Base-by-base conservation (phyloP, 2,113 vertebrate genomes). In the Penelope pileata region DNA sequence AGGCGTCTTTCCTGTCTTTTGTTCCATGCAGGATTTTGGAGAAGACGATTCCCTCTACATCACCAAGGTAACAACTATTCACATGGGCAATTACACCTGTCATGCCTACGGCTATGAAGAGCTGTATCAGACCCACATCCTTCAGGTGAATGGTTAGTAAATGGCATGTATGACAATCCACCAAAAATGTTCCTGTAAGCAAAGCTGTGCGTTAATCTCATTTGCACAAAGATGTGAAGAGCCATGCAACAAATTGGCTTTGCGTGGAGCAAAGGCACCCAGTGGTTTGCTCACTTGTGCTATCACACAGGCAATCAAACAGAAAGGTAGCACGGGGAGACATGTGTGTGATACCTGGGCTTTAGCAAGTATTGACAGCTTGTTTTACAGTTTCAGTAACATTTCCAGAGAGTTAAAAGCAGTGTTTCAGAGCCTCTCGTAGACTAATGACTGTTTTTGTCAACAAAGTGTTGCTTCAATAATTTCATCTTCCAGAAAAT, bases 141-240 rank as follows among this genome's bases (percentile, higher is more conserved):
- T 99, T 98, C 99, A 99, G 99, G 99, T 99, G 98, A 99, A 99
- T 99, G 99, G 99, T 99, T 98, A 99, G 99, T 99, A 99, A 98
- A 98, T 98, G 97, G 96, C 96, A 96, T 70, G 60, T 97, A 94
- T 97, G 97, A 94, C 94, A 97, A 94, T 94, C 96, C 97, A 94
- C 90, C 84, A 80, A 58, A 80, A 96, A 91, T 3, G 0, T 58
- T 38, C 92, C 96, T 53, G 40, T 92, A 36, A 94, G 87, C 83
- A 48, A 72, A 92, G 74, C 26, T 64, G 54, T 8, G 29, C 53
- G 69, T 94, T 84, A n/a, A 70, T 63, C 84, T 79, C 85, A 4
- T 73, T 74, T 1, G 17, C 73, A 7, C 21, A 7, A 40, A 81
- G 53, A 22, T 1, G 7, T 22, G 48, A n/a, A 58, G 67, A 78